Evolutionary conservation across 2,113 vertebrate genomes (phyloP).

Genomic region (Pseudolaguvia tuberculata): DNA sequence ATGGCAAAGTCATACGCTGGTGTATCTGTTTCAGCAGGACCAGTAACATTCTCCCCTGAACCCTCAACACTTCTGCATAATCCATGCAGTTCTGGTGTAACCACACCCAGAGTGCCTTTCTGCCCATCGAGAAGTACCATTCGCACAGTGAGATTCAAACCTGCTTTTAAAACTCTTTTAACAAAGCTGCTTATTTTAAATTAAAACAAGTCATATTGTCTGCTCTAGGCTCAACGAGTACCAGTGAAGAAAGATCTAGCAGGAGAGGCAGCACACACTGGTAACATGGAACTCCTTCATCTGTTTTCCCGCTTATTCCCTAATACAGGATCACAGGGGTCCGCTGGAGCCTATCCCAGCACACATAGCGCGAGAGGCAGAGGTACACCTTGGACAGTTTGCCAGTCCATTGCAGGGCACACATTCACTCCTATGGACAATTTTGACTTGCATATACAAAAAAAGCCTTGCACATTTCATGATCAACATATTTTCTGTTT

Average conservation of each 20-base stretch:
- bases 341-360: too few species aligned
- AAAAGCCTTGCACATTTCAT: too few species aligned
- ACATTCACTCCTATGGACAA: too few species aligned
- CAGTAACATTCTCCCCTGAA: constrained; percentile 58
- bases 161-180: not conserved
- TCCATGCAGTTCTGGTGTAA: constrained; percentile 29
- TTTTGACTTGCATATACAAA: too few species aligned
- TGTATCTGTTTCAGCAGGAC: not conserved
- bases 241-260: constrained; percentile 45
- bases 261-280: constrained; percentile 40
- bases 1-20: not conserved
- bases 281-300: too few species aligned
- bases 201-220: constrained; percentile 6
- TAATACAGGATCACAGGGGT: too few species aligned
- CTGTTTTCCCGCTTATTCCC: too few species aligned
- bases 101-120: constrained; percentile 48
- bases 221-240: constrained; percentile 36
- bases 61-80: constrained; percentile 55
- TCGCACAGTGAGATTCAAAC: constrained; percentile 49
- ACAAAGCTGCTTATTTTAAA: not conserved
- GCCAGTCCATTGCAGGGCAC: too few species aligned
- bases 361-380: too few species aligned
- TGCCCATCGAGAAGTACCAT: constrained; percentile 53
- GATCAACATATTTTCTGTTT: not conserved
- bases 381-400: too few species aligned